Conservation (phyloP, 1,140 invertebrate species). For the Hermetia illucens region DNA sequence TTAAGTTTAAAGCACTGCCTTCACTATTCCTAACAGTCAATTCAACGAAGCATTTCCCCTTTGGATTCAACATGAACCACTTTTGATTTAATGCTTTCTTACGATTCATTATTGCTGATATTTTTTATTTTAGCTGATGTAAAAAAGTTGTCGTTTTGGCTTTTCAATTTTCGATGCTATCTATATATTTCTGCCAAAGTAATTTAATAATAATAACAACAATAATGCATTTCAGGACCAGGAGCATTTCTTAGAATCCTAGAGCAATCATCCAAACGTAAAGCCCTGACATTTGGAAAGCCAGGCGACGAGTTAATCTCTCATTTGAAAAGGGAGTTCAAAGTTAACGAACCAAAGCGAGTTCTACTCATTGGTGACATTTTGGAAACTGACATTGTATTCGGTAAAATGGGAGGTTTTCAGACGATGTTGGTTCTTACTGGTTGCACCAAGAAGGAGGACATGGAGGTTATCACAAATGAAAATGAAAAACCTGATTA, state of each 20-base stretch:
- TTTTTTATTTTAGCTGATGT: too few relatives aligned
- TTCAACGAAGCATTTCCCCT: too few relatives aligned
- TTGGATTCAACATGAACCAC: too few relatives aligned
- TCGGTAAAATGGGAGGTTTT: constrained; percentile 37
- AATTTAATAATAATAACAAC: not conserved
- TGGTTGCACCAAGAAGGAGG: constrained; percentile 27
- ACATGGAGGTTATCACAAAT: constrained; percentile 13
- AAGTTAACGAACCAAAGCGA: constrained; percentile 32
- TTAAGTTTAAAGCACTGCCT: too few relatives aligned
- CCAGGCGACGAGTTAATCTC: constrained; percentile 35
- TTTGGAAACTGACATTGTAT: constrained; percentile 41
- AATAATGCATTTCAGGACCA: constrained; percentile 24
- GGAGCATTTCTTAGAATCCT: constrained; percentile 35
- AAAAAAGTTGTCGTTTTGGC: too few relatives aligned
- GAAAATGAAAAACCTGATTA: constrained; percentile 30
- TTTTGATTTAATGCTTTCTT: too few relatives aligned
- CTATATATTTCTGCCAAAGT: constrained; percentile 8
- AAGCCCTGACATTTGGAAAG: constrained; percentile 35
- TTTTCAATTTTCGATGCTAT: too few relatives aligned
- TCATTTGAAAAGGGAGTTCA: constrained; percentile 26
- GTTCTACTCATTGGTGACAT: constrained; percentile 48
- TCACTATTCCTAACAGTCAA: too few relatives aligned
- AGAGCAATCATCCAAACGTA: constrained; percentile 23
- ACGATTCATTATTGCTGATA: too few relatives aligned
- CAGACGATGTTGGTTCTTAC: constrained; percentile 37